phyloP scores from a whole-genome alignment of 2,797 vertebrate species.

The Petrocephalus schoutedeni region DNA sequence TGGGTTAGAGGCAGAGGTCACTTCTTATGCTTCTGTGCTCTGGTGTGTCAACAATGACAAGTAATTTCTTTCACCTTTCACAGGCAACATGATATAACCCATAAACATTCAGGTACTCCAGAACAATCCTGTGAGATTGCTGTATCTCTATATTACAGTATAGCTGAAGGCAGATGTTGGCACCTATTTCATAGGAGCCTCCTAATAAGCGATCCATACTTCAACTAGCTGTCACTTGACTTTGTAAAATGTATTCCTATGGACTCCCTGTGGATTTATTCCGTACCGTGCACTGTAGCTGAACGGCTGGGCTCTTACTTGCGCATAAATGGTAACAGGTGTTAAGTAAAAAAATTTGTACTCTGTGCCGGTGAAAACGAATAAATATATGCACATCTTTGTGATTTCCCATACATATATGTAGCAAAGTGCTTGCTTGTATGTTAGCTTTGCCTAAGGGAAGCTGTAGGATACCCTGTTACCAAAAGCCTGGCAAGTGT shows the following conservation, averaged over 20 bases:
- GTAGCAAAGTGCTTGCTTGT: neutral
- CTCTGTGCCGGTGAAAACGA: neutral
- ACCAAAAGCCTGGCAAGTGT: neutral
- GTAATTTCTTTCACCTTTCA: slow-evolving; percentile 15
- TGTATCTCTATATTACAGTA: neutral
- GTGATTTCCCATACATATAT: neutral
- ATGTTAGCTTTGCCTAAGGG: neutral
- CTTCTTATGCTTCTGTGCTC: too few species aligned
- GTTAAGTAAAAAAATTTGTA: neutral
- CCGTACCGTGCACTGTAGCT: neutral
- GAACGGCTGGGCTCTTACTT: neutral
- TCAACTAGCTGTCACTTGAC: neutral
- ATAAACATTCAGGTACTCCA: slow-evolving; percentile 5
- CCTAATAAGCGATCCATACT: neutral
- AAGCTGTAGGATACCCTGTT: neutral
- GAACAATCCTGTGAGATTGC: neutral
- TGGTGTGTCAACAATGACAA: too few species aligned
- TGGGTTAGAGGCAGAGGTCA: neutral
- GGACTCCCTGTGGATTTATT: neutral
- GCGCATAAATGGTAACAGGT: neutral
- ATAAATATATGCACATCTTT: neutral
- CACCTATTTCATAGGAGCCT: neutral
- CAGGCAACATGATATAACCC: slow-evolving; percentile 48
- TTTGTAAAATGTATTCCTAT: neutral
- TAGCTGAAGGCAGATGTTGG: slow-evolving; percentile 2